Base-by-base conservation (phyloP, 2,113 vertebrate genomes). In the Picathartes gymnocephalus region DNA sequence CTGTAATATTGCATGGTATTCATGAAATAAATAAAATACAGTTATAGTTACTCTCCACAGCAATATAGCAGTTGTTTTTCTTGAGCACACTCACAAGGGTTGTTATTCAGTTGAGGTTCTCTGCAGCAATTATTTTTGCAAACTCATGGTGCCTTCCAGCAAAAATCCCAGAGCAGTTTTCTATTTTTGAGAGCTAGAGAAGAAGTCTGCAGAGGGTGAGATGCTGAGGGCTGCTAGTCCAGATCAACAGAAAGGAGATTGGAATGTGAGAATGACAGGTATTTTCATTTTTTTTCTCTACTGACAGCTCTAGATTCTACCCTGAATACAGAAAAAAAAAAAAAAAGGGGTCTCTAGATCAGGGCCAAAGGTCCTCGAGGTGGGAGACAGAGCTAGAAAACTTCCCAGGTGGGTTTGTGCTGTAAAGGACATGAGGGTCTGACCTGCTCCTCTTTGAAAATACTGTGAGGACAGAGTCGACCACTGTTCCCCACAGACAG, bases 81-180 rank as follows among this genome's bases (percentile, higher is more conserved):
- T 78, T 16, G 24, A 91, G 77, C 45, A 74, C 18, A 6, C 21
- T 71, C 57, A 61, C n/a, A 50, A 79, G 68, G 8, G 16, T 47
- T 90, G 50, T 13, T 87, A 15, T 76, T 91, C 45, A 69, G 50
- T 13, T 25, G 65, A 90, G 21, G 78, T 79, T 61, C 66, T 93
- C 69, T 33, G 78, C 70, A 87, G 81, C 81, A 89, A 81, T 61
- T 23, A 53, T 64, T 95, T 94, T 81, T 89, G 65, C 69, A 85
- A 68, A 87, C 28, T 91, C 81, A 81, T 33, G 50, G 28, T 92
- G 78, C 66, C 50, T 95, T 95, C 74, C 53, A 94, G 89, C 83
- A 92, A 95, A 91, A 92, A 94, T 71, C 66, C 61, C 60, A 94
- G 72, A 72, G 57, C n/a, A 66, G 48, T 79, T 82, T 93, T 92